Base-by-base conservation (phyloP, 1,140 invertebrate species). In the Procambarus virginalis region DNA sequence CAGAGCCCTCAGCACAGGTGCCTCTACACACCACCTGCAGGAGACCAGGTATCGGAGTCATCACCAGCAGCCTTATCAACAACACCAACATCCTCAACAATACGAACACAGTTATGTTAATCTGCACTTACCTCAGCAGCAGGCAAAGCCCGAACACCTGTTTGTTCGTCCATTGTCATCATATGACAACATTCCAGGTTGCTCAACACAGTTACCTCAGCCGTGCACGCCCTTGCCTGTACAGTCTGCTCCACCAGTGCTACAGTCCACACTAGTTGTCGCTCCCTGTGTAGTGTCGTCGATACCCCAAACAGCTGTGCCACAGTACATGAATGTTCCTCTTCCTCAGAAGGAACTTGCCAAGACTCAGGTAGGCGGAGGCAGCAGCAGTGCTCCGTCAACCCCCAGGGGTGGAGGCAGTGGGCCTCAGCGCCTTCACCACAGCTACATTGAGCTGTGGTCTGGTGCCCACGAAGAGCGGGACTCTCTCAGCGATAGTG, bases 391-490 rank as follows among this genome's bases (percentile, higher is more conserved):
- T 83, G 90, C 90, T 10, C 90, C 90, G 12, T 51, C 84, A 14
- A 91, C 84, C 4, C 90, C 90, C 22, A 70, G 81, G 14, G 73
- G 84, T 8, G 89, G 83, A 68, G 20, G n/a, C 17, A 60, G 48
- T 17, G 48, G 64, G 46, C n/a, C 55, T 3, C 79, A 81, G n/a
- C 55, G 70, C 45, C 51, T 91, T 14, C 84, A 91, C 51, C 84
- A 91, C 34, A 86, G 84, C 45, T 91, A 91, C 68, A 91, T 91
- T 79, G 84, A 91, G 34, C 34, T 91, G 70, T 91, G 90, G 90
- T 87, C 90, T 49, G 90, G 90, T 9, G 64, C 48, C 9, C 68
- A 64, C 3, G 89, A 91, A 48, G 89, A 91, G n/a, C 76, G 84
- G 51, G 89, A 86, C 55, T 91, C 89, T 20, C 78, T 91, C 68